Base-by-base conservation (phyloP, 2,797 vertebrate species). In the Syngnathus acus region DNA sequence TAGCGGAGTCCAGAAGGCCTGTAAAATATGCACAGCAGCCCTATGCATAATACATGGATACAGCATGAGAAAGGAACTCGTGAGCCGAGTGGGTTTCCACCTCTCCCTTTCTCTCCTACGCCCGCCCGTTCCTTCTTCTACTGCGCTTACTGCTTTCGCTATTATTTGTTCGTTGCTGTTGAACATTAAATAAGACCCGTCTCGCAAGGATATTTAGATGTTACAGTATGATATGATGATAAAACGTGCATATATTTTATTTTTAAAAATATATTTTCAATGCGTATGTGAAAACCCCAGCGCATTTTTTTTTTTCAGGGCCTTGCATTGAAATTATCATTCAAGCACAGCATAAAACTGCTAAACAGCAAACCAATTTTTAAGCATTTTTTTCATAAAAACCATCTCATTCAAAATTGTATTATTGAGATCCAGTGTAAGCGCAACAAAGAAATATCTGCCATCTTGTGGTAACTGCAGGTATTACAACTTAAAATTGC, bases 21-120 rank as follows among this genome's bases (percentile, higher is more conserved):
- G 85, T 89, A 82, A 88, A 89, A 89, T 87, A 87, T 86, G 85
- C 82, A 89, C 86, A 84, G 84, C 80, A 80, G 82, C 76, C 66
- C 76, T 71, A 89, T 91, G 86, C 83, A 89, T 89, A 87, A 89
- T 84, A 87, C 85, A 91, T 90, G 72, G 70, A 66, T 82, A 75
- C 84, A 88, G 89, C 84, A 85, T 83, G 87, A 84, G 82, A 79
- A 84, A 72, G 80, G 71, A 84, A 84, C 78, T 81, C 84, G 72
- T 75, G 78, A 86, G 82, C 72, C 14, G 65, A 82, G 79, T 81
- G 79, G 84, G 83, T 85, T 78, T 78, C 82, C 76, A 81, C 81
- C 80, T 86, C 76, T 80, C 71, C 76, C 73, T 79, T 77, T 67
- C 70, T 60, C 70, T 59, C 37, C 72, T 78, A 68, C 69, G 61